Base-by-base conservation (phyloP, 2,113 vertebrate genomes). In the Perca fluviatilis region DNA sequence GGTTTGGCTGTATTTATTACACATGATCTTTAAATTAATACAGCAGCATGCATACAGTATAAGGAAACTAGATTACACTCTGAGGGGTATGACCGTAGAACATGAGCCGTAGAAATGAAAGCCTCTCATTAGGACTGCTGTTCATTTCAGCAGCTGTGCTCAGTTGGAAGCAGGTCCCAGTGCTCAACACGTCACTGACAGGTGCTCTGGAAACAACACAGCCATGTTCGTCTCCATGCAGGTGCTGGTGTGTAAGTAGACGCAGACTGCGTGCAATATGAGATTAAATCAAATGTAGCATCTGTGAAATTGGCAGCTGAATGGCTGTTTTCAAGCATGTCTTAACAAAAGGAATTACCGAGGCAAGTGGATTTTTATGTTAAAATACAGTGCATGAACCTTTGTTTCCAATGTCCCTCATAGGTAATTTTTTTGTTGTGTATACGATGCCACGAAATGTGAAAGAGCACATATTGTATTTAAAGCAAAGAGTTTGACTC, bases 61-160 rank as follows among this genome's bases (percentile, higher is more conserved):
- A n/a, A 43, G 64, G 6, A 43, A 72, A 67, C 49, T 19, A 47
- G 27, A 81, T 86, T 65, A 56, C 27, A 27, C 68, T 58, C 9
- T 19, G 62, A 62, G 33, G 57, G 2, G 3, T 9, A 15, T 1
- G 63, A 33, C 46, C 77, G 85, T 64, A n/a, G 62, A 85, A 74
- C 63, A 62, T 4, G 46, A 77, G 40, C 15, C 1, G 33, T 3
- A 50, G 75, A 57, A 74, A 75, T 63, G 66, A 74, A 66, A 76
- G 77, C n/a, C 23, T 63, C 68, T 88, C 80, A 83, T 90, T 72
- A 61, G 49, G 11, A 5, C 47, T 9, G 85, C 57, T 15, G 77
- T 51, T 80, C 62, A 0, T 23, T 12, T 46, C 46, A 6, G 71
- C 85, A 84, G 87, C 84, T 89, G 89, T 8, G 56, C 77, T 82